These are phyloP conservation scores for Nothocercus julius DNA, from an alignment of 2,113 vertebrate genomes.

Conservation along the genomic window DNA sequence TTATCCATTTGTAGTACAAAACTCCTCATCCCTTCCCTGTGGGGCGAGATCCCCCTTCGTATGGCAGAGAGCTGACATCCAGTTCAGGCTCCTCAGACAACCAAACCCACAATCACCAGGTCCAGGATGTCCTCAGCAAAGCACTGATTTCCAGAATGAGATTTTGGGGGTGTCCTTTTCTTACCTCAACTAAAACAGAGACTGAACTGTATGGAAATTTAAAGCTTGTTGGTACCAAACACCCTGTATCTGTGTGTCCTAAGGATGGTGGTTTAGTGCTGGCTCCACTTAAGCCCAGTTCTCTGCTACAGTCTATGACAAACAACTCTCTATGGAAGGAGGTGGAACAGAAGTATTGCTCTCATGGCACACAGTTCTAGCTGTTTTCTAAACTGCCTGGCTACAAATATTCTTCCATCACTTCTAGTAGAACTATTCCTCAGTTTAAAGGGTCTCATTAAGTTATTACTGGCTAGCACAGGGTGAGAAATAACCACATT, in stretches of 20 bases:
- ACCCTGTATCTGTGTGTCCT: not conserved
- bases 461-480: rapidly evolving
- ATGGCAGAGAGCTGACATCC: not conserved
- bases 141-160: too few relatives aligned
- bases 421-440: not conserved
- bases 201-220: not conserved
- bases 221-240: not conserved
- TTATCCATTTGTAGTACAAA: not conserved
- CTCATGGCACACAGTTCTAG: not conserved
- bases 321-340: not conserved
- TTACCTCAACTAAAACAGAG: too few relatives aligned
- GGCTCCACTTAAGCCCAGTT: not conserved
- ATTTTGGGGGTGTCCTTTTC: not conserved
- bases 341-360: not conserved
- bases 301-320: not conserved
- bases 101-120: not conserved
- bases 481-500: not conserved
- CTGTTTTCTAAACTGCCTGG: not conserved
- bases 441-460: not conserved
- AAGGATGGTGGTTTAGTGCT: not conserved
- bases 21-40: not conserved
- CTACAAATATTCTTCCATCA: not conserved
- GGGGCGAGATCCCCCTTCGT: not conserved
- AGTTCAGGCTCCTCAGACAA: not conserved
- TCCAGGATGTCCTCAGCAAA: not conserved